These are phyloP conservation scores for Sorex maritimensis DNA, from an alignment of 2,797 vertebrate genomes.

Conservation along the genomic window DNA sequence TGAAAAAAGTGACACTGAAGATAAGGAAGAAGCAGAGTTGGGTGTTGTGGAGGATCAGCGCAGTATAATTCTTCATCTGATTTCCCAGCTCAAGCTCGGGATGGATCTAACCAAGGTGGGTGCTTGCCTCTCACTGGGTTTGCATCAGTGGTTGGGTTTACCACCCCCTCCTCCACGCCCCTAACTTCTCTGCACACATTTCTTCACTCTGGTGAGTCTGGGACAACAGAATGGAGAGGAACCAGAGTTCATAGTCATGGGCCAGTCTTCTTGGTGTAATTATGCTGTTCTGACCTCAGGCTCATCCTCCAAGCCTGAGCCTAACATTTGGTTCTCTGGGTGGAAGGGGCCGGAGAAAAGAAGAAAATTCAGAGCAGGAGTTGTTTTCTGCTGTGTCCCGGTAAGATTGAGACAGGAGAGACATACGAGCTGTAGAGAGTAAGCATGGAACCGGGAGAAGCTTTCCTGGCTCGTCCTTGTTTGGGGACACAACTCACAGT, in stretches of 20 bases:
- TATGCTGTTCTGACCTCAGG: rapidly evolving
- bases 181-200: rapidly evolving
- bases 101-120: slow-evolving; percentile 98
- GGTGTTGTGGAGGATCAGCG: slow-evolving; percentile 97
- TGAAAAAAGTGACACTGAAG: slow-evolving; percentile 96
- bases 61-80: slow-evolving; percentile 97
- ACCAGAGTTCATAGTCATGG: no score
- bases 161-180: neutral
- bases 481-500: rapidly evolving
- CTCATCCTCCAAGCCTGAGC: neutral
- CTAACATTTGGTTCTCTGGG: neutral
- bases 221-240: neutral
- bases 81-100: slow-evolving; percentile 98
- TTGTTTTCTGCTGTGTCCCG: neutral
- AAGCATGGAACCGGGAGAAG: neutral
- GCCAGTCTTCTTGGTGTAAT: rapidly evolving
- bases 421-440: neutral
- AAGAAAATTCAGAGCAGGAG: neutral
- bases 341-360: neutral
- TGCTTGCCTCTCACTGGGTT: rapidly evolving
- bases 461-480: neutral
- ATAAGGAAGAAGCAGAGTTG: slow-evolving; percentile 95
- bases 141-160: rapidly evolving
- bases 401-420: neutral
- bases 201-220: neutral